A percentile compares a stretch with the other conserved stretches of the same genome.
Evolutionary conservation across 2,113 vertebrate genomes (phyloP).

Genomic region (Indicator maculatus): DNA sequence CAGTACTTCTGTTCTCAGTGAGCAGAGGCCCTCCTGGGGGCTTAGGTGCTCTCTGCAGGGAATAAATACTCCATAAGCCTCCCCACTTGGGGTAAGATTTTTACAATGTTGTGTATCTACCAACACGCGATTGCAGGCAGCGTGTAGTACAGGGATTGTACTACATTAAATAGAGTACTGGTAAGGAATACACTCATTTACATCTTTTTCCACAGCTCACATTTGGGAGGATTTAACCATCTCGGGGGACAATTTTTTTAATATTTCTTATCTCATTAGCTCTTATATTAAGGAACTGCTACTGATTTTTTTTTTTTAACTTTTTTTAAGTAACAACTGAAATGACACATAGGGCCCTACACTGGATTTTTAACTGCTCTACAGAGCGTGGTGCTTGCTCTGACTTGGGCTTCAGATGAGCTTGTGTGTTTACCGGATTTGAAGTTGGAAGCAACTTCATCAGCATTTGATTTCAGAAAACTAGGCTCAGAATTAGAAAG

Average conservation of each 20-base stretch:
- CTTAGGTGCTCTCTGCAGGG: not conserved
- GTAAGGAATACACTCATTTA: not conserved
- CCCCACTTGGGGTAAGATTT: not conserved
- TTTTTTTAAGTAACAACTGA: not conserved
- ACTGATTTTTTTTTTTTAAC: not conserved
- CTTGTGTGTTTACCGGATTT: not conserved
- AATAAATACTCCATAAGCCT: not conserved
- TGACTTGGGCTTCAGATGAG: not conserved
- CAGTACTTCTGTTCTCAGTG: rapidly evolving
- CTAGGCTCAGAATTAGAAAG: not conserved
- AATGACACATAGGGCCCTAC: not conserved
- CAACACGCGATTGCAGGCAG: rapidly evolving
- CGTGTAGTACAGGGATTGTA: too few relatives aligned
- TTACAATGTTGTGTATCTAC: not conserved
- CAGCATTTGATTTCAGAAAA: not conserved
- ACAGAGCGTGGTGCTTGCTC: not conserved
- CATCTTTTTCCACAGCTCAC: not conserved
- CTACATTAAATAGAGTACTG: not conserved
- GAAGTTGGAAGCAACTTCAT: not conserved
- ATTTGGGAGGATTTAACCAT: not conserved
- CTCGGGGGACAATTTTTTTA: not conserved
- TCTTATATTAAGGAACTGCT: not conserved
- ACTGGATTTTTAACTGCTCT: not conserved
- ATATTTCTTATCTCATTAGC: not conserved
- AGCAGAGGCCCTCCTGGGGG: not conserved